Percentiles rank a stretch among this genome's conserved stretches.
phyloP scores from a whole-genome alignment of 2,888 invertebrate genomes.

The Trachelus troglodyta region DNA sequence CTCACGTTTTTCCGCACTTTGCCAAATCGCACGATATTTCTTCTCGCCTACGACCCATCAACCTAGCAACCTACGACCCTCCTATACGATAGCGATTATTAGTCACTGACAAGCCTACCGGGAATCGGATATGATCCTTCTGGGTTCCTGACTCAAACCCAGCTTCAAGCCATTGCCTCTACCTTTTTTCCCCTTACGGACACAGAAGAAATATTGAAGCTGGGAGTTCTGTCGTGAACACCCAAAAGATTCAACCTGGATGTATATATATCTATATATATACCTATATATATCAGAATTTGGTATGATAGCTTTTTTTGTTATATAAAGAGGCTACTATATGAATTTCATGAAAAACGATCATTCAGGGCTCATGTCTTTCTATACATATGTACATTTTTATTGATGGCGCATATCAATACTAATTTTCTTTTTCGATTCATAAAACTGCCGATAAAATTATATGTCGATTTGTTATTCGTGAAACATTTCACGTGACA shows the following conservation, averaged over 20 bases:
- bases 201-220: not conserved
- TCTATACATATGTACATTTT: not conserved
- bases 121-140: not conserved
- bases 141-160: not conserved
- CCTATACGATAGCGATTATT: conserved; percentile 4
- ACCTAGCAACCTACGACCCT: conserved; percentile 1
- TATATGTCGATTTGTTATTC: not conserved
- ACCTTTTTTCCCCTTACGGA: not conserved
- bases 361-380: not conserved
- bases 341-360: not conserved
- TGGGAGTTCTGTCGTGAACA: not conserved
- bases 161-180: not conserved
- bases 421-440: not conserved
- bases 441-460: not conserved
- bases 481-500: not conserved
- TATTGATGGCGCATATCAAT: not conserved
- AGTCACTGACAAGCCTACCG: not conserved
- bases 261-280: not conserved
- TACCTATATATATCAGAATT: not conserved
- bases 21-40: conserved; percentile 6
- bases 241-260: not conserved
- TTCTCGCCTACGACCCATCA: not conserved
- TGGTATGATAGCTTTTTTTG: not conserved
- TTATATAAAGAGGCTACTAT: not conserved
- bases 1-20: conserved; percentile 25